These are phyloP conservation scores for Drosophila bocki DNA, from an alignment of 1,140 invertebrate species.

Conservation along the genomic window DNA sequence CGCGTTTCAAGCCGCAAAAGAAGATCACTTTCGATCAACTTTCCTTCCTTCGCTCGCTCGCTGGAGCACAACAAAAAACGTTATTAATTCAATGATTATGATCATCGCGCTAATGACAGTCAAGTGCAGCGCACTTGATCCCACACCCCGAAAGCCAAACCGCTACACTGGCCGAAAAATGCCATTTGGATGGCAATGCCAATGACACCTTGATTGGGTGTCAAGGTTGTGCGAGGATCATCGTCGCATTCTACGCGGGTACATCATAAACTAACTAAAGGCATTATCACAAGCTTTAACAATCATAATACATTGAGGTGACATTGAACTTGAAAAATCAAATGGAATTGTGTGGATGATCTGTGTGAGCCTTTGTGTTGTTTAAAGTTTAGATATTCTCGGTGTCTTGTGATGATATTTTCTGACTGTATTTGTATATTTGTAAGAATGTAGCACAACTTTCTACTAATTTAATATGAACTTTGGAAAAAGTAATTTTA, in stretches of 20 bases:
- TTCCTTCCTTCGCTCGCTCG: slow-evolving; percentile 24
- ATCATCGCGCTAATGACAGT: slow-evolving; percentile 76
- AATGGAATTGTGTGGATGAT: slow-evolving; percentile 29
- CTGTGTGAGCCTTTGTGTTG: slow-evolving; percentile 25
- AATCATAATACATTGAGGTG: slow-evolving; percentile 62
- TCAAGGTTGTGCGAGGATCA: slow-evolving; percentile 68
- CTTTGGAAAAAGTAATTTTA: not conserved
- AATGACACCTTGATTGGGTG: slow-evolving; percentile 81
- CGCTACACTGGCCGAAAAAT: slow-evolving; percentile 3
- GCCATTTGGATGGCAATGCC: slow-evolving; percentile 41
- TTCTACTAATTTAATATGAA: not conserved
- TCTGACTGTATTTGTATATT: not conserved
- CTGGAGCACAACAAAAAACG: slow-evolving; percentile 42
- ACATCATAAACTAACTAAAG: slow-evolving; percentile 50
- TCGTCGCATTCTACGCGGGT: slow-evolving; percentile 36
- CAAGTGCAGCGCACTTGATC: slow-evolving; percentile 63
- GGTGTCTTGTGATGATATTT: slow-evolving; percentile 13
- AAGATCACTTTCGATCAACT: slow-evolving; percentile 42
- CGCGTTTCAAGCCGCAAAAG: not conserved
- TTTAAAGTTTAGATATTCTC: slow-evolving; percentile 31
- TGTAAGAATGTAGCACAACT: not conserved
- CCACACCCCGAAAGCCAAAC: slow-evolving; percentile 11
- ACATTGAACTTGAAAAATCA: slow-evolving; percentile 76
- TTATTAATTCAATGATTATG: slow-evolving; percentile 82
- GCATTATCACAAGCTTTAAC: slow-evolving; percentile 45